Evolutionary conservation across 2,888 invertebrate genomes (phyloP), one percentile per base, ranked within the genome.

Genomic region (Cryptops parisi): DNA sequence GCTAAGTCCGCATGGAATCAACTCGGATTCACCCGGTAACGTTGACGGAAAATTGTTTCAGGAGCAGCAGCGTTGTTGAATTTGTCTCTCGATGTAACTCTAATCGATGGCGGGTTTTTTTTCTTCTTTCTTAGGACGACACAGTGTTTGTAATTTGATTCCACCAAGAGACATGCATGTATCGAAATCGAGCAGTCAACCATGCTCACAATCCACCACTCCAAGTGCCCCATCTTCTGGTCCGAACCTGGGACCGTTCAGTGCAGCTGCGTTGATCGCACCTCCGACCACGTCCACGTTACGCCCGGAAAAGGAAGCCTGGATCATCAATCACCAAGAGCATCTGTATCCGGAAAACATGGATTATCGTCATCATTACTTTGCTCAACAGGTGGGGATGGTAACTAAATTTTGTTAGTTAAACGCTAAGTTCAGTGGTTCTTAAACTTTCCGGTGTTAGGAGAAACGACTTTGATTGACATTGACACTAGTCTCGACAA

Each of bases 21-120:
- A 26, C 25, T 24, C 55, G 6, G 55, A 55, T 24, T 55, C 55
- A 2, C 52, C 52, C 47, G 55, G 53, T 52, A 58, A 22, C 17
- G 9, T 41, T 41, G 6, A 9, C 6, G 6, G 33, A 33, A 33
- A 33, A 33, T 33, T 33, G n/a, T n/a, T n/a, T n/a, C 6, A 33
- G 33, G 33, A 33, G 15, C 15, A 15, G 9, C 15, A 33, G 33
- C 9, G 33, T 33, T 6, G n/a, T n/a, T n/a, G n/a, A n/a, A n/a
- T n/a, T n/a, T 33, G 6, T 33, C 9, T 33, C 15, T 33, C 15
- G 15, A 33, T 33, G 33, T 33, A 33, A 33, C 6, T 33, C 15
- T 33, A 33, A n/a, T n/a, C n/a, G n/a, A n/a, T n/a, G n/a, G n/a
- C n/a, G n/a, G n/a, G n/a, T n/a, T 44, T 48, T 23, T 22, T 39